Evolutionary conservation across 2,113 vertebrate genomes (phyloP).

Genomic region (Leptobrachium ailaonicum): DNA sequence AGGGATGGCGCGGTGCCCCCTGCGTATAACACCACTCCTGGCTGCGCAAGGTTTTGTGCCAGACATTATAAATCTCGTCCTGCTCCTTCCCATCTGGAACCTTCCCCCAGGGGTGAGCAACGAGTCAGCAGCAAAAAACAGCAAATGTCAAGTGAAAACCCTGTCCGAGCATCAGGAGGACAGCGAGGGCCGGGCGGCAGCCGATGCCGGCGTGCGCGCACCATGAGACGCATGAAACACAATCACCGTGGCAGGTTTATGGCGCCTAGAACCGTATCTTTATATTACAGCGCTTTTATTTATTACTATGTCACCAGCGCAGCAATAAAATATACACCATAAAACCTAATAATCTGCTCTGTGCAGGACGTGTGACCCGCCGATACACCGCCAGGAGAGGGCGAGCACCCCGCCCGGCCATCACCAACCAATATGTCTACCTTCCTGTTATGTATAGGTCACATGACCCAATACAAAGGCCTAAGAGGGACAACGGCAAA

Average conservation of each 20-base stretch:
- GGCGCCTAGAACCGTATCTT: not conserved
- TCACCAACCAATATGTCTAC: too few relatives aligned
- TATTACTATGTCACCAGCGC: too few relatives aligned
- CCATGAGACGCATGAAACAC: not conserved
- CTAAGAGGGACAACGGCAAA: too few relatives aligned
- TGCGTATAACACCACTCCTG: not conserved
- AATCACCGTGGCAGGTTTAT: not conserved
- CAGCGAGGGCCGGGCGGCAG: not conserved
- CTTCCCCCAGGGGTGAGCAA: constrained; percentile 39
- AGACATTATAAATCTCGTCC: not conserved
- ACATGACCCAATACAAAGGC: too few relatives aligned
- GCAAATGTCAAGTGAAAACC: constrained; percentile 51
- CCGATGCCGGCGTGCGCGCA: not conserved
- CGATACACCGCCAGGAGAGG: too few relatives aligned
- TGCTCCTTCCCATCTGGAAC: constrained; percentile 33
- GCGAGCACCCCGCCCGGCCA: too few relatives aligned
- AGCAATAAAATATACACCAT: not conserved
- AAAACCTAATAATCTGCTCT: too few relatives aligned
- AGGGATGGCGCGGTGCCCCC: too few relatives aligned
- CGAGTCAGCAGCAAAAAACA: constrained; percentile 48
- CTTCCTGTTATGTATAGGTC: too few relatives aligned
- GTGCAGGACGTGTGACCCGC: too few relatives aligned
- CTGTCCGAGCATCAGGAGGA: constrained; percentile 19
- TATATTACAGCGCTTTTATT: not conserved
- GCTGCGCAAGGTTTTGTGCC: not conserved